Percentiles rank a stretch among this genome's conserved stretches.
These are phyloP conservation scores for Campylorhamphus procurvoides DNA, from an alignment of 2,113 vertebrate genomes.

Conservation along the genomic window DNA sequence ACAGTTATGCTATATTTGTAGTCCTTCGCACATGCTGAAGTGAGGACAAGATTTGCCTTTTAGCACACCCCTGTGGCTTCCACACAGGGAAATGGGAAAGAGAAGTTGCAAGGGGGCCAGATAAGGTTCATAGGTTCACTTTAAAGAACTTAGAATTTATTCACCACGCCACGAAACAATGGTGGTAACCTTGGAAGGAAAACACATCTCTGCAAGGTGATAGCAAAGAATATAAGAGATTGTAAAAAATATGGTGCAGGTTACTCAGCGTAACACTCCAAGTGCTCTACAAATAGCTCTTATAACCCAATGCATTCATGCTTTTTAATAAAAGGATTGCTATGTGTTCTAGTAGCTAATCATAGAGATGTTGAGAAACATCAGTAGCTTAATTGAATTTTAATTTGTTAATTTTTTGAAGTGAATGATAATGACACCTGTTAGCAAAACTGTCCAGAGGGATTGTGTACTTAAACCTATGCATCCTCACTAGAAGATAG, in stretches of 20 bases:
- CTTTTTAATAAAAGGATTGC: background rate
- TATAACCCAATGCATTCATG: no score
- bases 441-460: background rate
- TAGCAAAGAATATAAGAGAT: background rate
- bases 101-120: background rate
- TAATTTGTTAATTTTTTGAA: background rate
- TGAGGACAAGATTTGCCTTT: constrained; percentile 5
- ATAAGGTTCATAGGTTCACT: background rate
- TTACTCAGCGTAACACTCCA: background rate
- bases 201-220: background rate
- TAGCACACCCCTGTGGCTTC: background rate
- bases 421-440: background rate
- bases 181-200: background rate
- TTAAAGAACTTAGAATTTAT: background rate
- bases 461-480: background rate
- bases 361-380: background rate
- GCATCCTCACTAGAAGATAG: background rate
- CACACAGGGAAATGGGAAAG: background rate
- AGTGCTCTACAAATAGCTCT: background rate
- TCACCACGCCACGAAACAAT: background rate
- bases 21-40: background rate
- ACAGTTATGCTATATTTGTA: background rate
- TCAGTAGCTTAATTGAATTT: background rate
- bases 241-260: accelerated
- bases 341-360: background rate